Base-by-base conservation (phyloP, 2,888 invertebrate genomes). In the Tribolium freemani region DNA sequence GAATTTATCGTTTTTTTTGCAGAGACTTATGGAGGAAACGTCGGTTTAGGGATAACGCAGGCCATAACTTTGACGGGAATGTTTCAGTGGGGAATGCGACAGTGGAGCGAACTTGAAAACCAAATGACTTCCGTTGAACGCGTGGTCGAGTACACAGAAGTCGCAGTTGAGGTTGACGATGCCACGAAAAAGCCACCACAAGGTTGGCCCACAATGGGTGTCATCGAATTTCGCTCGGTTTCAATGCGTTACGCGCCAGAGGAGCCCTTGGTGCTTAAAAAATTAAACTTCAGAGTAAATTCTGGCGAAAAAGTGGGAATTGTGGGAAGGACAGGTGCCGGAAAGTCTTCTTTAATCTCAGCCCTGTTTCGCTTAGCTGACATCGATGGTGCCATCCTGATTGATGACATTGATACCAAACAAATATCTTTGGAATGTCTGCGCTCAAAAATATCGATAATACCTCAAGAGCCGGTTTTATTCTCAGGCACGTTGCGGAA, bases 41-140 rank as follows among this genome's bases (percentile, higher is more conserved):
- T 86, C 8, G 86, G 86, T 50, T 75, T 86, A 50, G 84, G 84
- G 5, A 84, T 86, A 51, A 86, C 86, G 0, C 86, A 86, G 79
- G 77, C 84, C 2, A 77, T 86, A 26, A 78, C 79, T 10, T 76
- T 86, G 31, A 84, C 83, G 1, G 86, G 85, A 31, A 91, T 93
- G 90, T 91, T 93, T 84, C 93, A 93, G 83, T 97, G 96, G 96
- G 96, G 96, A 30, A 95, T 97, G 91, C 77, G 86, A 13, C 86
- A 86, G 73, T 85, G 84, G 78, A 83, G 82, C 8, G 85, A 86
- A 77, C 75, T 86, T 45, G 84, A 85, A 83, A 96, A 95, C 82
- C 93, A 92, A 79, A 94, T 96, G 94, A 96, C 94, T 6, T 93
- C 94, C 6, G 97, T 98, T 0, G 98, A 98, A 86, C 90, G 97